phyloP scores from a whole-genome alignment of 2,888 invertebrate genomes.

The Meloe dianella region DNA sequence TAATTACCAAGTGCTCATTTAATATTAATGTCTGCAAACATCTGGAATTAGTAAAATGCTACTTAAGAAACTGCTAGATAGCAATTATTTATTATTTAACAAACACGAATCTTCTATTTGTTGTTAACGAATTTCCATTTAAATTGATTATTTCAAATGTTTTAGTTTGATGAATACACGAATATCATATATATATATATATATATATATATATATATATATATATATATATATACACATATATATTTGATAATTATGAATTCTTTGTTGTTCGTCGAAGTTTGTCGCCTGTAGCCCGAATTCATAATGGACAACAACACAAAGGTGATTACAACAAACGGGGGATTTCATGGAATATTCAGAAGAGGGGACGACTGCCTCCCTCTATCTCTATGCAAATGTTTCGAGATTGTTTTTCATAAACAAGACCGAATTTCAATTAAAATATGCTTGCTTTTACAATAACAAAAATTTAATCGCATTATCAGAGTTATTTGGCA shows the following conservation, averaged over 20 bases:
- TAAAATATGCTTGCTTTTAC: slow-evolving; percentile 42
- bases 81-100: slow-evolving; percentile 13
- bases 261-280: slow-evolving; percentile 27
- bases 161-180: background rate
- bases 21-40: slow-evolving; percentile 11
- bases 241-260: slow-evolving; percentile 3
- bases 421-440: slow-evolving; percentile 40
- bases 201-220: too few relatives aligned
- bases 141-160: background rate
- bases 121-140: background rate
- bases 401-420: slow-evolving; percentile 38
- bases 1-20: background rate
- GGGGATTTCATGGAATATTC: slow-evolving; percentile 42
- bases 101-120: background rate
- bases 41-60: slow-evolving; percentile 10
- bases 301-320: slow-evolving; percentile 38
- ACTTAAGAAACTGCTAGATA: background rate
- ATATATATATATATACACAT: too few relatives aligned
- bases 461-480: slow-evolving; percentile 44
- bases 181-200: background rate
- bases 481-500: slow-evolving; percentile 40
- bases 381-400: slow-evolving; percentile 38
- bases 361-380: slow-evolving; percentile 31
- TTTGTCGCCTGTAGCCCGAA: slow-evolving; percentile 33
- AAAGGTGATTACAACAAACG: slow-evolving; percentile 41